A percentile compares a stretch with the other conserved stretches of the same genome.
Conservation (phyloP, 2,888 invertebrate species). For the Dynastes maya region DNA sequence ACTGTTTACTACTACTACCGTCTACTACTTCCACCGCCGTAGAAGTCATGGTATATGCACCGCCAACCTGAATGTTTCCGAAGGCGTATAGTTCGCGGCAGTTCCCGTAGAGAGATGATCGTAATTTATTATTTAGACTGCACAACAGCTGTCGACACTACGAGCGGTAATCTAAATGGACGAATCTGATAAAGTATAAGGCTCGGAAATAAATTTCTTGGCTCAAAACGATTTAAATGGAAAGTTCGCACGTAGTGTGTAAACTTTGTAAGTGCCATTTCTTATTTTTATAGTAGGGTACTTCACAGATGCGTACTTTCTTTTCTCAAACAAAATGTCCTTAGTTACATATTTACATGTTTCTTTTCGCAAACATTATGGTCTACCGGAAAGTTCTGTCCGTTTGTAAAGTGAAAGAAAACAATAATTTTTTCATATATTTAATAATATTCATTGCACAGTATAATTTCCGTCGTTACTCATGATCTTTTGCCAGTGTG, state of each 20-base stretch:
- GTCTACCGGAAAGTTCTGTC: too few species aligned
- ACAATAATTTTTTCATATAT: too few species aligned
- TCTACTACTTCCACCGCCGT: background rate
- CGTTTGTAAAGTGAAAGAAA: too few species aligned
- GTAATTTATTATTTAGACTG: conserved; percentile 39
- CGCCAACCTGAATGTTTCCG: conserved; percentile 18
- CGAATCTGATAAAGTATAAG: conserved; percentile 22
- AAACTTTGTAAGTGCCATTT: background rate
- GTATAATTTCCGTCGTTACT: too few species aligned
- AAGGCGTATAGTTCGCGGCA: conserved; percentile 3
- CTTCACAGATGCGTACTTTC: too few species aligned
- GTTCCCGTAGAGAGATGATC: conserved; percentile 15
- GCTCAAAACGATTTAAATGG: conserved; percentile 9
- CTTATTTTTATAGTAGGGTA: background rate
- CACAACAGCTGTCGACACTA: conserved; percentile 35
- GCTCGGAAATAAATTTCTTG: conserved; percentile 17
- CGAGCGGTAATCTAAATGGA: conserved; percentile 24
- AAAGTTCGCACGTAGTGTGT: conserved; percentile 14
- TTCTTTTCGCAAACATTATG: too few species aligned
- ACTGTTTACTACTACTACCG: conserved; percentile 16
- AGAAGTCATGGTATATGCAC: conserved; percentile 24
- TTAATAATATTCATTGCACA: too few species aligned
- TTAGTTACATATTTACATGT: too few species aligned
- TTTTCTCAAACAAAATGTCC: too few species aligned
- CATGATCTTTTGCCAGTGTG: too few species aligned